Base-by-base conservation (phyloP, 2,888 invertebrate genomes). In the Brenthis hecate region DNA sequence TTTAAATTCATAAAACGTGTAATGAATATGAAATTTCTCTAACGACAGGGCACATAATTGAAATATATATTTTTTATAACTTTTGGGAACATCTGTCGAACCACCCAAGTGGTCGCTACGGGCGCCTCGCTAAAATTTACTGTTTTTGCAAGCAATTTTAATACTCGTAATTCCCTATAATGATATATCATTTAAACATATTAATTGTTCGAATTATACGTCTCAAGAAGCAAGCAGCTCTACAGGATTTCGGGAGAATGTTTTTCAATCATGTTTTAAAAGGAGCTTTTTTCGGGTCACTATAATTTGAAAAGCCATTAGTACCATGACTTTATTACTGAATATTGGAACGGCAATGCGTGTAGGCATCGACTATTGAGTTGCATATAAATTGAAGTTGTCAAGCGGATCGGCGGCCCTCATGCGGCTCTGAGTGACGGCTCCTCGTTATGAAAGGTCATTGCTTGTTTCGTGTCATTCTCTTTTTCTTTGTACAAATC, bases 401-500 rank as follows among this genome's bases (percentile, higher is more conserved):
- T 88, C 87, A 83, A 82, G 85, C 80, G 78, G 64, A 71, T 70
- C 72, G 73, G 69, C 68, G 74, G 71, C 74, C 74, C 76, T 74
- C 76, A 71, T 69, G 74, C 73, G 57, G 78, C 79, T 71, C 78
- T 85, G 88, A 87, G 76, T 88, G 89, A 89, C 89, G 81, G 85
- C 82, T 79, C 75, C 89, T 91, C 89, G 90, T 91, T 91, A 91
- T 83, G 81, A 86, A 86, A 88, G 89, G 88, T 89, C 89, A 85
- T 82, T 83, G 85, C 83, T 85, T 85, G 83, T 79, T 77, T 75
- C 76, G 75, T 84, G 81, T 78, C 77, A 77, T 78, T 80, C 78
- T 74, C 74, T 76, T 80, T 82, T 83, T 69, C 83, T 86, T 80
- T 78, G 75, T 74, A 77, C 74, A 77, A 80, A 81, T 83, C 83